Percentiles rank a stretch among this genome's conserved stretches.
Evolutionary conservation across 1,140 invertebrate species (phyloP).

Genomic region (Ruditapes philippinarum): DNA sequence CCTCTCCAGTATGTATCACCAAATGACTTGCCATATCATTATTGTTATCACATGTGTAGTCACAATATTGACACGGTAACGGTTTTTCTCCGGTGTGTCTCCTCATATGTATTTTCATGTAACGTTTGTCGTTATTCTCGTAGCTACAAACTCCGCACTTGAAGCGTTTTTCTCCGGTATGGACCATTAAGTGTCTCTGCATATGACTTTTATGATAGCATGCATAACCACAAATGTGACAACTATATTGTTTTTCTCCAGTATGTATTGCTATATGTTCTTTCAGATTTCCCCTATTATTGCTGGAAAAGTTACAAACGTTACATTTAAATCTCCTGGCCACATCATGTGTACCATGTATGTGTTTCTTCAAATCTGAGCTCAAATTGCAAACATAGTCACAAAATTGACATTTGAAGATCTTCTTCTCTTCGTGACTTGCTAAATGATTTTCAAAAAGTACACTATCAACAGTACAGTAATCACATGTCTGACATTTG

Average conservation of each 20-base stretch:
- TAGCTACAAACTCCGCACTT: neutral
- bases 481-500: constrained; percentile 23
- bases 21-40: neutral
- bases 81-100: constrained; percentile 23
- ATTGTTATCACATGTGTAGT: neutral
- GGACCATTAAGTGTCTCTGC: neutral
- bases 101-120: neutral
- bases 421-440: neutral
- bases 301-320: neutral
- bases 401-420: constrained; percentile 31
- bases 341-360: neutral
- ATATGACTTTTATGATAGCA: neutral
- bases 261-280: constrained; percentile 31
- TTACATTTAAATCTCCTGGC: constrained; percentile 21
- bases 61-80: constrained; percentile 5
- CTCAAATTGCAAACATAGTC: neutral
- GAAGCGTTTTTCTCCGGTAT: constrained; percentile 28
- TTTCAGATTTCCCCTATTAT: neutral
- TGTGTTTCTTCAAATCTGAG: neutral
- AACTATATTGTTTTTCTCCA: neutral
- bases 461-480: neutral
- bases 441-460: neutral
- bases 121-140: neutral
- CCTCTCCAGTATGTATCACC: constrained; percentile 42
- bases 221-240: neutral